These are phyloP conservation scores for Corbicula japonica DNA, from an alignment of 2,888 invertebrate genomes.

Conservation along the genomic window DNA sequence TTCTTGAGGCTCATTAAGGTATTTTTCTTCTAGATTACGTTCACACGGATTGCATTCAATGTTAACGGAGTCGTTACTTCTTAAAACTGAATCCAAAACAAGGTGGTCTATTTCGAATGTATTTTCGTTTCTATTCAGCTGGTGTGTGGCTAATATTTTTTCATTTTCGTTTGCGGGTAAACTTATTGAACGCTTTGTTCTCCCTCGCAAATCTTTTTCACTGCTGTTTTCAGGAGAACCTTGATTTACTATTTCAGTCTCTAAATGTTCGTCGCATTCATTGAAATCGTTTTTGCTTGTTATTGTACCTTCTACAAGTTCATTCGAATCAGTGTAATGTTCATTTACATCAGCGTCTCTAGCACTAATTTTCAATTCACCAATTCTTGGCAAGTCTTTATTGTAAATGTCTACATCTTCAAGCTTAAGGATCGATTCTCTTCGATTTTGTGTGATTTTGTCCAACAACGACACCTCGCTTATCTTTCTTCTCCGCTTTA, in stretches of 20 bases:
- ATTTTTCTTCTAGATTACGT: too few relatives aligned
- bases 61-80: too few relatives aligned
- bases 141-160: background rate
- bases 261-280: conserved; percentile 1
- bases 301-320: background rate
- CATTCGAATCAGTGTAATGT: too few relatives aligned
- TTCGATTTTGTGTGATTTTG: conserved; percentile 6
- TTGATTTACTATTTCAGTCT: background rate
- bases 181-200: conserved; percentile 1
- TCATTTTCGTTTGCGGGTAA: conserved; percentile 1
- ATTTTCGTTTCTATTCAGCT: conserved; percentile 3
- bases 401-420: background rate
- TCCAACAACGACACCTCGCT: conserved; percentile 5
- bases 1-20: background rate
- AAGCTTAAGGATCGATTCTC: background rate
- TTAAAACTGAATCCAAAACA: conserved; percentile 21
- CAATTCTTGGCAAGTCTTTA: background rate
- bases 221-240: background rate
- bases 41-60: too few relatives aligned
- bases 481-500: conserved; percentile 9
- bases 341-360: too few relatives aligned
- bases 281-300: background rate
- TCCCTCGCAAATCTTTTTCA: too few relatives aligned
- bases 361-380: conserved; percentile 15
- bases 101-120: conserved; percentile 19